Evolutionary conservation across 1,140 invertebrate genomes (phyloP).

Genomic region (Papilio xuthus): DNA sequence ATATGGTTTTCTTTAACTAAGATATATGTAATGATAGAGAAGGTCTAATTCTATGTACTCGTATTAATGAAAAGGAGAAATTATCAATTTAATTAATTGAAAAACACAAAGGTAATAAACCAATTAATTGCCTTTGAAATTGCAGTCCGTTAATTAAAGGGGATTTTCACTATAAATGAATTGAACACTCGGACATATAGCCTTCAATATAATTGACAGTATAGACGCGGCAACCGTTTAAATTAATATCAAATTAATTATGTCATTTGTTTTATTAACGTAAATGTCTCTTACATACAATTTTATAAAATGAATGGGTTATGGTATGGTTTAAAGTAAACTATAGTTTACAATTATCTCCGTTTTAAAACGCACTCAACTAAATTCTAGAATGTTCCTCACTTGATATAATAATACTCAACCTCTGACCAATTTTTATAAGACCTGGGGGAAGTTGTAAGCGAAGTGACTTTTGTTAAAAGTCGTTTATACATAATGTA

Average conservation of each 20-base stretch:
- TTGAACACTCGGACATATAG: neutral
- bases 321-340: too few species aligned
- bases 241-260: neutral
- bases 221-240: neutral
- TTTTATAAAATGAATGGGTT: too few species aligned
- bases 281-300: too few species aligned
- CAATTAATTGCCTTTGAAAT: neutral
- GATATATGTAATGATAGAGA: too few species aligned
- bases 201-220: conserved; percentile 14
- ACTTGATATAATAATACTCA: too few species aligned
- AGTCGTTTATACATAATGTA: neutral
- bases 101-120: neutral
- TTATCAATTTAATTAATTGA: neutral
- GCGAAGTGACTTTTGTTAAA: neutral
- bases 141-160: neutral
- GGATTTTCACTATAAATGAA: neutral
- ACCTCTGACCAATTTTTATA: too few species aligned
- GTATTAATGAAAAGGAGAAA: too few species aligned
- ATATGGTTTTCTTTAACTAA: too few species aligned
- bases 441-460: neutral
- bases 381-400: too few species aligned
- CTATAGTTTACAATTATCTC: too few species aligned
- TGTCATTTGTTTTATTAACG: neutral
- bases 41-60: too few species aligned
- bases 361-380: too few species aligned